These are phyloP conservation scores for Chloropsis cyanopogon DNA, from an alignment of 2,113 vertebrate species.

Conservation along the genomic window DNA sequence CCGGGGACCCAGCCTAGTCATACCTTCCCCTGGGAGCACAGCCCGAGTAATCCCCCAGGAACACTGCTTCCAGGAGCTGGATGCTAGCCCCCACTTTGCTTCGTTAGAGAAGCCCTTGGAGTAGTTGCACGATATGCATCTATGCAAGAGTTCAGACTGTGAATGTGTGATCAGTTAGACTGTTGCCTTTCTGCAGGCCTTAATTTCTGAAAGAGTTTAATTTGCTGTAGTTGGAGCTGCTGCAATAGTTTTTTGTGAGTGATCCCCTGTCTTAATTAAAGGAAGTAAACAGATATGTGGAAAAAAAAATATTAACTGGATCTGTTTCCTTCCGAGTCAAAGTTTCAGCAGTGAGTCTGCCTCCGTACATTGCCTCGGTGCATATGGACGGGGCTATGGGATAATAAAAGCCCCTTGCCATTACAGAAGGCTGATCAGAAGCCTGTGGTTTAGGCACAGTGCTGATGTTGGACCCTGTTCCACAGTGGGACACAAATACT, in stretches of 20 bases:
- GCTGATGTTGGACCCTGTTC: not conserved
- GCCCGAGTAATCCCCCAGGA: not conserved
- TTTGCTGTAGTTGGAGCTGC: not conserved
- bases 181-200: not conserved
- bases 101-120: not conserved
- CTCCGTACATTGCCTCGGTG: rapidly evolving
- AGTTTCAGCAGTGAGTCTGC: not conserved
- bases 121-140: not conserved
- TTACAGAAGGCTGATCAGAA: not conserved
- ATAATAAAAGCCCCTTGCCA: not conserved
- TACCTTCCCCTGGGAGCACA: not conserved
- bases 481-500: not conserved
- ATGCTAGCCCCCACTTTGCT: not conserved
- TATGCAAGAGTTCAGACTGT: not conserved
- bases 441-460: not conserved
- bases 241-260: not conserved
- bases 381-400: rapidly evolving
- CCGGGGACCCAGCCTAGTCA: not conserved
- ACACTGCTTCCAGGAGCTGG: not conserved
- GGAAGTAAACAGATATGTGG: not conserved
- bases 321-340: not conserved
- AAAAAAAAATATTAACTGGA: not conserved
- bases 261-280: not conserved
- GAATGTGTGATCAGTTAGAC: not conserved
- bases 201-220: not conserved